Evolutionary conservation across 2,113 vertebrate species (phyloP).

Genomic region (Dryoscopus gambensis): DNA sequence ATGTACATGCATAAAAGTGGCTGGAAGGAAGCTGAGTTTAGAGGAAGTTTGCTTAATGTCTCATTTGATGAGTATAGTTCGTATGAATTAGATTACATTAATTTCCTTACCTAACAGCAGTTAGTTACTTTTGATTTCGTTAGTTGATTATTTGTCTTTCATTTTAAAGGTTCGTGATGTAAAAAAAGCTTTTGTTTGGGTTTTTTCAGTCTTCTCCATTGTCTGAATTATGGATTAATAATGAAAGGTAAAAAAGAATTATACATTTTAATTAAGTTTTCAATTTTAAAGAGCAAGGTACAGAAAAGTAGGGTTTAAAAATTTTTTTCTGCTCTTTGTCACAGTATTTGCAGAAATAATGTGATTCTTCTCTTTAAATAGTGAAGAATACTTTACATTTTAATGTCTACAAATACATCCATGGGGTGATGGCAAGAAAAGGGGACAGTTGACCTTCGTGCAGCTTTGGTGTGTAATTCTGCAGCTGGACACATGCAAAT

Average conservation of each 20-base stretch:
- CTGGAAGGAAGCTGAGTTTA: constrained; percentile 26
- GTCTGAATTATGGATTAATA: background rate
- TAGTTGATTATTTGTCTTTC: background rate
- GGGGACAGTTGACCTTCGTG: background rate
- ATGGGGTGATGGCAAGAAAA: background rate
- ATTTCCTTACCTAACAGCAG: background rate
- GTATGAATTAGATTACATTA: background rate
- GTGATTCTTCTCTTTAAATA: background rate
- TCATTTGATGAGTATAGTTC: constrained; percentile 9
- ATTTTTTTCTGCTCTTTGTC: background rate
- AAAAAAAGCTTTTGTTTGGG: background rate
- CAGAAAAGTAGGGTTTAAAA: background rate
- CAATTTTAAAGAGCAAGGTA: background rate
- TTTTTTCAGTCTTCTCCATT: background rate
- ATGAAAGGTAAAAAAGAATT: background rate
- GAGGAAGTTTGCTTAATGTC: constrained; percentile 1
- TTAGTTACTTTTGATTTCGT: background rate
- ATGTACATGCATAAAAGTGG: constrained; percentile 20
- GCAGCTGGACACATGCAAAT: background rate
- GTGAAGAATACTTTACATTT: background rate
- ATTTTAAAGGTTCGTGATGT: background rate
- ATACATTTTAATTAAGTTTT: background rate
- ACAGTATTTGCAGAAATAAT: background rate
- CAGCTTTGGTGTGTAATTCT: background rate
- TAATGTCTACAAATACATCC: background rate